phyloP scores from a whole-genome alignment of 2,797 vertebrate genomes.

The Sebastes cheni region DNA sequence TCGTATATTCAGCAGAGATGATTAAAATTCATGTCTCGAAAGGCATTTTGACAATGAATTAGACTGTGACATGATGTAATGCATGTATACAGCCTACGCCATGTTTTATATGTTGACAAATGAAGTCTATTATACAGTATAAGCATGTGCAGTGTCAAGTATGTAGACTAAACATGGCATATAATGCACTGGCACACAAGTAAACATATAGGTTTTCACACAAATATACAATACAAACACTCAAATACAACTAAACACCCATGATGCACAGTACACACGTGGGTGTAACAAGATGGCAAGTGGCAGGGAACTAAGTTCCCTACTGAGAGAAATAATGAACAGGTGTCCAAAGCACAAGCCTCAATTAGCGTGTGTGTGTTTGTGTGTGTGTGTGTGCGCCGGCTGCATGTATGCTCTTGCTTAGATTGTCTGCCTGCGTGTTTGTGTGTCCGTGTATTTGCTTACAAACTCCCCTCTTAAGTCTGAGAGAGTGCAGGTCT shows the following conservation, averaged over 20 bases:
- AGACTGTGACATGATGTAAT: not conserved
- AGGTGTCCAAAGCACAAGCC: slow-evolving; percentile 64
- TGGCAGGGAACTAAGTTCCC: slow-evolving; percentile 51
- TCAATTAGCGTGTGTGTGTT: slow-evolving; percentile 7
- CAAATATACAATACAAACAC: not conserved
- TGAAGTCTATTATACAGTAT: not conserved
- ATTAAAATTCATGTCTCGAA: slow-evolving; percentile 1
- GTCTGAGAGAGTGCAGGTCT: not conserved
- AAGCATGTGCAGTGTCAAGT: not conserved
- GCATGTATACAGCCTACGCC: not conserved
- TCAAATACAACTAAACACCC: slow-evolving; percentile 27
- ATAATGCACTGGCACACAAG: not conserved
- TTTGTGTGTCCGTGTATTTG: slow-evolving; percentile 9
- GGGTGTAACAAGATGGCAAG: slow-evolving; percentile 54
- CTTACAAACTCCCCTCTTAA: slow-evolving; percentile 12
- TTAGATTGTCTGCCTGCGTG: not conserved
- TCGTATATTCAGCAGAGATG: not conserved
- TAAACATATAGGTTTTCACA: not conserved
- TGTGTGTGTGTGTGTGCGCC: not conserved
- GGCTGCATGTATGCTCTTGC: not conserved
- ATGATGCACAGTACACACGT: slow-evolving; percentile 31
- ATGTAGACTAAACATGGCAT: not conserved
- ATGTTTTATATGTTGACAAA: slow-evolving; percentile 4
- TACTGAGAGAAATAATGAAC: slow-evolving; percentile 75
- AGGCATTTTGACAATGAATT: slow-evolving; percentile 5